phyloP scores from a whole-genome alignment of 2,113 vertebrate genomes.

The Callospermophilus lateralis region DNA sequence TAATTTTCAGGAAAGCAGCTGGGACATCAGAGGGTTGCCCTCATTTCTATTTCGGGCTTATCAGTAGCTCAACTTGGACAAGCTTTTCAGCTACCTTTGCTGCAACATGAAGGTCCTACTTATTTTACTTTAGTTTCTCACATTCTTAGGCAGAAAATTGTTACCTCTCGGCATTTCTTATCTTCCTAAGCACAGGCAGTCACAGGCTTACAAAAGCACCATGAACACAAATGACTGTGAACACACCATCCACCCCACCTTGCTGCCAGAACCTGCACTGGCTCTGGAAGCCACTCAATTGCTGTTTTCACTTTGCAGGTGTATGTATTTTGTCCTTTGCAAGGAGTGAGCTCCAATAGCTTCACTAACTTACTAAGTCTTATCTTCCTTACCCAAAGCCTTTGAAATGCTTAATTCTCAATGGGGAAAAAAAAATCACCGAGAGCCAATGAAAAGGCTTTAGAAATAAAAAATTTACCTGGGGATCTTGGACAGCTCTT shows the following conservation, averaged over 20 bases:
- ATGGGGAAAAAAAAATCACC: neutral
- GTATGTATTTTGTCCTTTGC: slow-evolving; percentile 32
- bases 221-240: neutral
- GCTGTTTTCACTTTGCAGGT: slow-evolving; percentile 8
- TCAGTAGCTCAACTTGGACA: slow-evolving; percentile 25
- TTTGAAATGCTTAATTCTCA: slow-evolving; percentile 13
- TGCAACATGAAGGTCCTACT: neutral
- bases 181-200: slow-evolving; percentile 72
- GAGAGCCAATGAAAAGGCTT: slow-evolving; percentile 19
- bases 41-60: slow-evolving; percentile 70
- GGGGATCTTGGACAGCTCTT: neutral
- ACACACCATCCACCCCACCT: fast-evolving
- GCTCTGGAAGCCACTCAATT: neutral
- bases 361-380: slow-evolving; percentile 17
- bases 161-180: slow-evolving; percentile 64
- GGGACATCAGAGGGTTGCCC: neutral
- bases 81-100: neutral
- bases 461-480: slow-evolving; percentile 42
- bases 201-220: neutral
- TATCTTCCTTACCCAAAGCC: slow-evolving; percentile 54
- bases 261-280: neutral
- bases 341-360: neutral
- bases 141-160: slow-evolving; percentile 69
- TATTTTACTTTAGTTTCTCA: slow-evolving; percentile 60
- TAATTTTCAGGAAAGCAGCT: slow-evolving; percentile 27